Conservation (phyloP, 1,140 invertebrate species). For the Maconellicoccus hirsutus region DNA sequence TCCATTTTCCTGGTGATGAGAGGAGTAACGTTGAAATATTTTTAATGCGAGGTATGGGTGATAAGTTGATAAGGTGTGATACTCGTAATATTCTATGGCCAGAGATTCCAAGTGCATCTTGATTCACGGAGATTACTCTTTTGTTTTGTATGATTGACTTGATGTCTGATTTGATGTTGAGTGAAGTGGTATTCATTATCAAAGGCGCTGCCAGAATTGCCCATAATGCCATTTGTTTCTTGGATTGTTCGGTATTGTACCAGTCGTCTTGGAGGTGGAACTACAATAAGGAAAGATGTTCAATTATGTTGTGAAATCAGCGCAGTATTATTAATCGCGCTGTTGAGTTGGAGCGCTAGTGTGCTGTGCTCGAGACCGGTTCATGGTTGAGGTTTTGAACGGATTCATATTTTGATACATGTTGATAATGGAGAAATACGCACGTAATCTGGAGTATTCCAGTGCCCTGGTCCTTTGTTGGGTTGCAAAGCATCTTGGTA, state of each 20-base stretch:
- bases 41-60: neutral
- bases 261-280: too few relatives aligned
- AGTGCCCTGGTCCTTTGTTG: too few relatives aligned
- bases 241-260: constrained; percentile 69
- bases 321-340: too few relatives aligned
- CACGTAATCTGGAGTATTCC: too few relatives aligned
- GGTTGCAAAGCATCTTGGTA: too few relatives aligned
- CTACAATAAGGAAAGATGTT: too few relatives aligned
- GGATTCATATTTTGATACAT: too few relatives aligned
- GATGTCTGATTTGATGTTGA: constrained; percentile 54
- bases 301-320: too few relatives aligned
- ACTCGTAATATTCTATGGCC: constrained; percentile 42
- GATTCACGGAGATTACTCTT: constrained; percentile 62
- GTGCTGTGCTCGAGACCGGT: too few relatives aligned
- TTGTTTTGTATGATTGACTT: constrained; percentile 65
- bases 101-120: constrained; percentile 65
- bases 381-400: too few relatives aligned
- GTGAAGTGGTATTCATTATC: constrained; percentile 75
- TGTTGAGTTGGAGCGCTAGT: too few relatives aligned
- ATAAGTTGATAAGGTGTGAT: constrained; percentile 36
- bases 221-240: constrained; percentile 83
- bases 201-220: constrained; percentile 75
- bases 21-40: neutral
- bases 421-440: too few relatives aligned
- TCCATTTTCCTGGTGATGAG: constrained; percentile 33